These are phyloP conservation scores for Perizoma flavofasciatum DNA, from an alignment of 2,888 invertebrate genomes.

Conservation along the genomic window DNA sequence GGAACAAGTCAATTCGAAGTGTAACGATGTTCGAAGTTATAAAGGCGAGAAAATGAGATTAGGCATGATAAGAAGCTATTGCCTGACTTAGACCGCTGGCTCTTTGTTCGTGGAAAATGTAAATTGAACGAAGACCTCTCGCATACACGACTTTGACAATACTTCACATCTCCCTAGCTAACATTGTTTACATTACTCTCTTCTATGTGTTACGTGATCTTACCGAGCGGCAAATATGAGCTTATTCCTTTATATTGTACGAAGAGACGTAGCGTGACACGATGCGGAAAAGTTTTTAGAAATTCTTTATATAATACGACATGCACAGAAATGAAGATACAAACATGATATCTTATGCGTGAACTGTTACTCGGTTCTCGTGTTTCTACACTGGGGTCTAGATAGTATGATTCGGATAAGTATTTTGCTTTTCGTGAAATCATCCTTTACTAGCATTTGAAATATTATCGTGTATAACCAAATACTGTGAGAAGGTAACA, in stretches of 20 bases:
- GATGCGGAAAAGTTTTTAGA: slow-evolving; percentile 18
- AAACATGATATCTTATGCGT: slow-evolving; percentile 15
- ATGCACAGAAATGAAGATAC: slow-evolving; percentile 13
- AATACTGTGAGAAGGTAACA: too few relatives aligned
- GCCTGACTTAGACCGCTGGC: slow-evolving; percentile 49
- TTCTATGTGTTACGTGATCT: slow-evolving; percentile 40
- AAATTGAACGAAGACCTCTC: slow-evolving; percentile 49
- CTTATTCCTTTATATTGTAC: slow-evolving; percentile 30
- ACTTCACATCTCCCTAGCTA: slow-evolving; percentile 38
- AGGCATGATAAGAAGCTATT: slow-evolving; percentile 56
- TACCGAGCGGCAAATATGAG: slow-evolving; percentile 35
- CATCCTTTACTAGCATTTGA: neutral
- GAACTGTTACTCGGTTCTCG: slow-evolving; percentile 1
- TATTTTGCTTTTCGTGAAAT: slow-evolving; percentile 7
- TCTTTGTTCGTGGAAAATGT: slow-evolving; percentile 58
- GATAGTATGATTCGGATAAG: neutral
- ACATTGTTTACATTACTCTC: slow-evolving; percentile 40
- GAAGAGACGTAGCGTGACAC: slow-evolving; percentile 21
- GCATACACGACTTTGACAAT: slow-evolving; percentile 37
- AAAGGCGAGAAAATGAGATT: slow-evolving; percentile 60
- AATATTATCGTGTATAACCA: neutral
- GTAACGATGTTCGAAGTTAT: slow-evolving; percentile 54
- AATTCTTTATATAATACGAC: slow-evolving; percentile 16
- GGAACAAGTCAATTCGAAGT: slow-evolving; percentile 42
- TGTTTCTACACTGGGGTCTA: slow-evolving; percentile 4